These are phyloP conservation scores for Brachionus asplanchnoidis DNA, from an alignment of 1,140 invertebrate genomes.

Conservation along the genomic window DNA sequence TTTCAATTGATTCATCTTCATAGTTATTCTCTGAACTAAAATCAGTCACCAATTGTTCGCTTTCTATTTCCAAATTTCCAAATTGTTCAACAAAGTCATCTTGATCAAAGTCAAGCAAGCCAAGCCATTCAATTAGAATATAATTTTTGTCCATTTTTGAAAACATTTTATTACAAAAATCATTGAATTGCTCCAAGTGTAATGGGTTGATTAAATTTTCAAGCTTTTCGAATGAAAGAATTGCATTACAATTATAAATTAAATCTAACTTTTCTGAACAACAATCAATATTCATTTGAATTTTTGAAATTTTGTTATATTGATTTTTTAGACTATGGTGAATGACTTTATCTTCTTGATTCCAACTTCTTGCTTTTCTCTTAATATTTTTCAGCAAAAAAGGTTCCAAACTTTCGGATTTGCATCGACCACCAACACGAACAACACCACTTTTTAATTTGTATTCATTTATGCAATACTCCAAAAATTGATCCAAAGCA, in stretches of 20 bases:
- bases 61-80: neutral
- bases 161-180: neutral
- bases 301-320: neutral
- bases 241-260: neutral
- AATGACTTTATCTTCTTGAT: neutral
- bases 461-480: slow-evolving; percentile 44
- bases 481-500: slow-evolving; percentile 66
- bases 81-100: neutral
- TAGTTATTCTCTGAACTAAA: neutral
- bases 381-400: neutral
- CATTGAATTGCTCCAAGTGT: neutral
- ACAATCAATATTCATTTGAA: neutral
- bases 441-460: slow-evolving; percentile 5
- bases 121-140: neutral
- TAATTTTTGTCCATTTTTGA: neutral
- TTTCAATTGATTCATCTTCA: neutral
- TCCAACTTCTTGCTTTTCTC: neutral
- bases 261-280: neutral
- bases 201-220: neutral
- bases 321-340: neutral
- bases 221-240: neutral
- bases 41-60: neutral
- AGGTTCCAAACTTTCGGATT: neutral
- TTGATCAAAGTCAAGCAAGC: neutral
- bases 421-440: neutral